Evolutionary conservation across 2,888 invertebrate genomes (phyloP).

Genomic region (Xylota segnis): DNA sequence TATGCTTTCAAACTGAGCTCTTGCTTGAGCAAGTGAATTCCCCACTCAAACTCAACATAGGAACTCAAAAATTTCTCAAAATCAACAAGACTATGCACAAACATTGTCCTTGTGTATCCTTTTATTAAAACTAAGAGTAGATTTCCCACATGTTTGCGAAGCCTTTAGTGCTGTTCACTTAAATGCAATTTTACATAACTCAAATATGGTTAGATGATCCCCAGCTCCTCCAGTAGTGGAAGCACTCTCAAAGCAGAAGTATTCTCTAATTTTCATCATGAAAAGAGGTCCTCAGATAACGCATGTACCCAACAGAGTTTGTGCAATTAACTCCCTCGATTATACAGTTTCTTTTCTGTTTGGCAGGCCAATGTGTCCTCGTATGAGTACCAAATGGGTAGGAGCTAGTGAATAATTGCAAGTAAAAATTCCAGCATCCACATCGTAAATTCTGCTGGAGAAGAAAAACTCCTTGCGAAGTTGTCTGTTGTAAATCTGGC

Average conservation of each 20-base stretch:
- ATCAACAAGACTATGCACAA: not conserved
- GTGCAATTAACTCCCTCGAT: conserved; percentile 67
- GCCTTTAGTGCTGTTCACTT: conserved; percentile 3
- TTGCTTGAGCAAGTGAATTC: not conserved
- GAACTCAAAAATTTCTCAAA: not conserved
- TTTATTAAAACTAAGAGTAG: not conserved
- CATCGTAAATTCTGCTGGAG: conserved; percentile 50
- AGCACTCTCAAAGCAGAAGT: conserved; percentile 31
- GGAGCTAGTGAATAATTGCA: conserved; percentile 46
- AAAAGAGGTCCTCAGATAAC: conserved; percentile 12
- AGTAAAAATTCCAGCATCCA: conserved; percentile 43
- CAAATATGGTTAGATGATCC: conserved; percentile 15
- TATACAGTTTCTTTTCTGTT: conserved; percentile 1
- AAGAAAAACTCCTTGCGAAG: conserved; percentile 23
- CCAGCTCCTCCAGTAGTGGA: not conserved
- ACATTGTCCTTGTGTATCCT: not conserved
- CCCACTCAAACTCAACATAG: not conserved
- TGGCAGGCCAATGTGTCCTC: conserved; percentile 19
- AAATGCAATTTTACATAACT: not conserved
- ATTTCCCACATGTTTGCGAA: not conserved
- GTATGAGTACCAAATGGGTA: not conserved
- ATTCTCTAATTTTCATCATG: conserved; percentile 48
- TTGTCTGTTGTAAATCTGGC: conserved; percentile 59
- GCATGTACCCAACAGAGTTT: conserved; percentile 14
- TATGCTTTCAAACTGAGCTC: not conserved